phyloP scores from a whole-genome alignment of 2,113 vertebrate genomes.

The Phalacrocorax brasilianus region DNA sequence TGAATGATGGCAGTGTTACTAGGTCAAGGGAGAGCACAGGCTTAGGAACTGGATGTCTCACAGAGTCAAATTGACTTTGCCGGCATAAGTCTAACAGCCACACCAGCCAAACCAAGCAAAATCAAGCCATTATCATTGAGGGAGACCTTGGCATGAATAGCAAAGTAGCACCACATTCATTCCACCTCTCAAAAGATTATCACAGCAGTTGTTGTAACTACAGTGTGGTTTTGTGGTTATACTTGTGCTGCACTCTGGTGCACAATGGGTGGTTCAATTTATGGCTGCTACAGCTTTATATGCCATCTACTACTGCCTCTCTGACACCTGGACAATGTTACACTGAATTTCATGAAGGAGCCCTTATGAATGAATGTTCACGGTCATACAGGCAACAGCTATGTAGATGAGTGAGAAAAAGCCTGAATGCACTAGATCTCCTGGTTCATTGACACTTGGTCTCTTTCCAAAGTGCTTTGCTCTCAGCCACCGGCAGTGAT shows the following conservation, averaged over 20 bases:
- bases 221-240: conserved; percentile 46
- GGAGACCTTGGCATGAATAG: neutral
- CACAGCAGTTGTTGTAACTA: conserved; percentile 39
- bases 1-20: conserved; percentile 38
- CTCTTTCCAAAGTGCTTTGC: neutral
- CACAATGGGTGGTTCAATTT: neutral
- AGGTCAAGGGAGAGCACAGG: neutral
- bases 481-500: neutral
- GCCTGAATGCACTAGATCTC: neutral
- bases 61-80: conserved; percentile 24
- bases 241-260: neutral
- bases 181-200: conserved; percentile 50
- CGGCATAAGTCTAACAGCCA: conserved; percentile 9
- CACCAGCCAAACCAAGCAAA: conserved; percentile 35
- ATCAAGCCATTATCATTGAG: conserved; percentile 1
- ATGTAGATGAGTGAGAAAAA: neutral
- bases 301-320: neutral
- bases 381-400: neutral
- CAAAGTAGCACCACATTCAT: conserved; percentile 22
- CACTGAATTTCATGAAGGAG: neutral
- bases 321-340: neutral
- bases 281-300: neutral
- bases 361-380: neutral
- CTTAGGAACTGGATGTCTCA: neutral
- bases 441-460: neutral